Base-by-base conservation (phyloP, 64 coral and sea anemone genomes). In the Orbicella faveolata region DNA sequence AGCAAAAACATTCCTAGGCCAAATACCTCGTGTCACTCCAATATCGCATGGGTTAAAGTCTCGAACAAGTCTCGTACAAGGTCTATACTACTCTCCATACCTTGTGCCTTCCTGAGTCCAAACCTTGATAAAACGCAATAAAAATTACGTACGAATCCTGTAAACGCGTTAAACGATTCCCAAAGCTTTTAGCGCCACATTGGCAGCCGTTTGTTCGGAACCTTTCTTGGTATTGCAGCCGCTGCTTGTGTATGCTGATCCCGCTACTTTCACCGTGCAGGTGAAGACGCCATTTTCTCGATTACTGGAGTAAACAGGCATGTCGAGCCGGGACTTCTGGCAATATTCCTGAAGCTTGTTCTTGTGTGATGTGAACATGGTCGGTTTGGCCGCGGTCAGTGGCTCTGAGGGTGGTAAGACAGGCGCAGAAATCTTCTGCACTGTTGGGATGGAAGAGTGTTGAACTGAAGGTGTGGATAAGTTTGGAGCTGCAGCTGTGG, bases 311-410 rank as follows among this genome's bases (percentile, higher is more conserved):
- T 99, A 99, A 15, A 93, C 67, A 63, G 97, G 97, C 37, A 96
- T 68, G 79, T 66, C 75, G 23, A 88, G 79, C 68, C 90, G 93
- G 83, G 73, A 79, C 77, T 99, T 99, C 67, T 99, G 94, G 64
- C 94, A 99, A 53, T 90, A 87, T 75, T 99, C 97, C 69, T 99
- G 97, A 35, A 99, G 84, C 6, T 88, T 83, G 78, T 99, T 99
- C 51, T 99, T 99, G 92, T 97, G 93, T 0, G 95, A 94, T 20
- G 90, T 92, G 59, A 87, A 62, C 16, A 51, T 65, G 21, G 44
- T 44, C 16, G 20, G 19, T 21, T 64, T 1, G 2, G 21, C 15
- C 65, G 80, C 59, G 6, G 61, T 19, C 34, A 35, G 9, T 9
- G 21, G 2, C 33, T 70, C 67, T 6, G 82, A 52, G 41, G 64